A percentile compares a stretch with the other conserved stretches of the same genome.
phyloP scores from a whole-genome alignment of 2,888 invertebrate genomes.

The Ferrisia virgata region DNA sequence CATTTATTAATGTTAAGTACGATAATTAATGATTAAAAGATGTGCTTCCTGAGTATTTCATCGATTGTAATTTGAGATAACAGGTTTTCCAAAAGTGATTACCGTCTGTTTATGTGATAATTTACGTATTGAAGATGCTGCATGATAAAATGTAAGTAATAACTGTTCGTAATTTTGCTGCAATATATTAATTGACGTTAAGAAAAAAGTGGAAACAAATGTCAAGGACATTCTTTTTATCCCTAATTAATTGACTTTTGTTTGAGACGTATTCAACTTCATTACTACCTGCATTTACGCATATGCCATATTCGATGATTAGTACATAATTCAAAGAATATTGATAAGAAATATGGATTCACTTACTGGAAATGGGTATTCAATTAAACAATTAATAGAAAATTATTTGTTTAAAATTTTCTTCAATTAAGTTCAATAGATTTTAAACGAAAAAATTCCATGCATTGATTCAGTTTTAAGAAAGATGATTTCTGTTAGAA shows the following conservation, averaged over 20 bases:
- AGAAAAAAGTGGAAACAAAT: neutral
- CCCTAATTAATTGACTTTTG: neutral
- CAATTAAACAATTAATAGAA: too few relatives aligned
- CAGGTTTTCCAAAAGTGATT: slow-evolving; percentile 5
- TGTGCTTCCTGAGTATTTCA: neutral
- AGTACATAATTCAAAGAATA: too few relatives aligned
- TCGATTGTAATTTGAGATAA: neutral
- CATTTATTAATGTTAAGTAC: neutral
- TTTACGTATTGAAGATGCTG: neutral
- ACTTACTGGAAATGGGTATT: too few relatives aligned
- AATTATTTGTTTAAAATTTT: too few relatives aligned
- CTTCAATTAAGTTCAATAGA: too few relatives aligned
- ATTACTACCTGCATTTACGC: neutral
- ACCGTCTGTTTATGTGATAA: neutral
- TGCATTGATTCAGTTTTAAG: too few relatives aligned
- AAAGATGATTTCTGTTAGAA: too few relatives aligned
- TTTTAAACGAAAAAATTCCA: too few relatives aligned
- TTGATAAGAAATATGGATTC: too few relatives aligned
- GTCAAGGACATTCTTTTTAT: neutral
- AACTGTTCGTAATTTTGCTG: neutral
- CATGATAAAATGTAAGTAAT: neutral
- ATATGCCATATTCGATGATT: neutral
- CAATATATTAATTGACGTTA: neutral
- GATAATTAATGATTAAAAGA: neutral
- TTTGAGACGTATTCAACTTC: neutral